phyloP scores from a whole-genome alignment of 23 tunicate species.

The Oikopleura dioica region DNA sequence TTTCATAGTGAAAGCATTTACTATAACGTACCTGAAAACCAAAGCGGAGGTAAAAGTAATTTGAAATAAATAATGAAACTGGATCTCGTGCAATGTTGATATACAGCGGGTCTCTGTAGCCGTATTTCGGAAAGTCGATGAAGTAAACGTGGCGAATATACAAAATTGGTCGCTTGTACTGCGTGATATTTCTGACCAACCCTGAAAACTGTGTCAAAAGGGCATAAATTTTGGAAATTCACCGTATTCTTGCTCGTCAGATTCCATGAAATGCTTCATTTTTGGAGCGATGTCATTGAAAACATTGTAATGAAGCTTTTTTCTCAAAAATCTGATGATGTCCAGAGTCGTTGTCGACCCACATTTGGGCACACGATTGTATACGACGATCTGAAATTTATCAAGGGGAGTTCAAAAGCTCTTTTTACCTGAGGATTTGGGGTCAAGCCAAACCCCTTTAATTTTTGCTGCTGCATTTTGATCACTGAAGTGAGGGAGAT shows the following conservation, averaged over 20 bases:
- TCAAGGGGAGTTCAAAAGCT: too few species aligned
- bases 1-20: too few species aligned
- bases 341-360: slow-evolving; percentile 61
- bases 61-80: slow-evolving; percentile 51
- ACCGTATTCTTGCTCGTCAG: slow-evolving; percentile 27
- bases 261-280: slow-evolving; percentile 11
- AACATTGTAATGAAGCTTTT: background rate
- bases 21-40: too few species aligned
- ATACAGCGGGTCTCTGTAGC: slow-evolving; percentile 32
- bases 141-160: slow-evolving; percentile 77
- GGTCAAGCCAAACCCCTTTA: too few species aligned
- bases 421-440: too few species aligned
- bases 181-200: background rate
- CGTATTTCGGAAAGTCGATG: slow-evolving; percentile 56
- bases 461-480: too few species aligned
- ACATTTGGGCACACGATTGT: slow-evolving; percentile 96
- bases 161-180: slow-evolving; percentile 18
- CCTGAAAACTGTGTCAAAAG: background rate
- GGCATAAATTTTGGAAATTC: background rate
- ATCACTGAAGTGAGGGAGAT: too few species aligned
- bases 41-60: slow-evolving; percentile 66
- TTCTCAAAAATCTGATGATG: background rate
- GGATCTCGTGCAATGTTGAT: slow-evolving; percentile 88
- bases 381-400: slow-evolving; percentile 36
- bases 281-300: slow-evolving; percentile 10